Percentiles rank a stretch among this genome's conserved stretches.
Evolutionary conservation across 2,888 invertebrate species (phyloP).

Genomic region (Meghimatium bilineatum): DNA sequence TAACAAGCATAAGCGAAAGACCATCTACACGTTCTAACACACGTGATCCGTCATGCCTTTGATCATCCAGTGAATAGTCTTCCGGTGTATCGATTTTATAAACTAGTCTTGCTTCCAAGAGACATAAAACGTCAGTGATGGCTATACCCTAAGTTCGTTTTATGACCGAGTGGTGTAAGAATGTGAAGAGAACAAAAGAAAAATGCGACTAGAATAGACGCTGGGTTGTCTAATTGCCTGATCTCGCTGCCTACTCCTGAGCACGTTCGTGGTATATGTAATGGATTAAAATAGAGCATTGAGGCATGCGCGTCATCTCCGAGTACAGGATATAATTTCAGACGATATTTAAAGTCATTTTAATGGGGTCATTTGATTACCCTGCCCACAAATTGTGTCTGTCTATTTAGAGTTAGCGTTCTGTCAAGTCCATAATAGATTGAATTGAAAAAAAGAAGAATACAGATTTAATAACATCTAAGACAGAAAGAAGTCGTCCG

Average conservation of each 20-base stretch:
- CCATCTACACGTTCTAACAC: not conserved
- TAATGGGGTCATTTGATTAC: not conserved
- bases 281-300: not conserved
- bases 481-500: too few relatives aligned
- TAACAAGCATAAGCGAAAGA: not conserved
- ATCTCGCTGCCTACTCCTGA: not conserved
- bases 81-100: not conserved
- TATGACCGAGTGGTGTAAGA: not conserved
- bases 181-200: constrained; percentile 26
- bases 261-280: not conserved
- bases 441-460: not conserved
- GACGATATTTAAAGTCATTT: constrained; percentile 6
- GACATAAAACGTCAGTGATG: not conserved
- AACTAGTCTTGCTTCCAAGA: constrained; percentile 1
- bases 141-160: not conserved
- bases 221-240: not conserved
- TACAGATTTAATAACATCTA: too few relatives aligned
- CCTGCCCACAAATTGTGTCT: not conserved
- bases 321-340: not conserved
- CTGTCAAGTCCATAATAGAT: not conserved
- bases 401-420: not conserved
- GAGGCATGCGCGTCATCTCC: not conserved
- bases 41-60: not conserved
- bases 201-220: not conserved
- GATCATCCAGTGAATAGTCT: not conserved